These are phyloP conservation scores for Anabas testudineus DNA, from an alignment of 2,797 vertebrate species.

Conservation along the genomic window DNA sequence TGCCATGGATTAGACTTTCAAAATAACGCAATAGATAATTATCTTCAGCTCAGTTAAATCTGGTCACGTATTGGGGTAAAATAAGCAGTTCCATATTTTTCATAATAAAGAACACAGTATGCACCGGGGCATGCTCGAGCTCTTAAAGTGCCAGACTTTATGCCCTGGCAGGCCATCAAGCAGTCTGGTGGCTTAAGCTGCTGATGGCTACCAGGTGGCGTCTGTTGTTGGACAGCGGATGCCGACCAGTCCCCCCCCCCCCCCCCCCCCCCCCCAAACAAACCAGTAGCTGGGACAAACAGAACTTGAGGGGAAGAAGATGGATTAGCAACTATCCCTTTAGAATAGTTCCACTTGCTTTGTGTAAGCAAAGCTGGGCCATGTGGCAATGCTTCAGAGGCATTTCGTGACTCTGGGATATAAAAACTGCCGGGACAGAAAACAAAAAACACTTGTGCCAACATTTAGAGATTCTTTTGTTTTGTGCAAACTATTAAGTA, in stretches of 20 bases:
- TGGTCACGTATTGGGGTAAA: constrained; percentile 55
- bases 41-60: constrained; percentile 31
- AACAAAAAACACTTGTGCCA: constrained; percentile 47
- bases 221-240: constrained; percentile 49
- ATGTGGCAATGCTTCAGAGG: constrained; percentile 60
- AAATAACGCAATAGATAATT: constrained; percentile 17
- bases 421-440: constrained; percentile 36
- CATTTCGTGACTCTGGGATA: constrained; percentile 63
- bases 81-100: constrained; percentile 66
- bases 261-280: constrained; percentile 45
- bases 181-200: constrained; percentile 58
- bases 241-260: constrained; percentile 52
- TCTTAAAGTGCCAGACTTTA: constrained; percentile 55
- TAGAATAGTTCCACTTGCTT: constrained; percentile 40
- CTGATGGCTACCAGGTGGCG: constrained; percentile 76
- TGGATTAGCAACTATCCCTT: constrained; percentile 51
- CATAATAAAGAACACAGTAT: constrained; percentile 65
- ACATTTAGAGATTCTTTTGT: constrained; percentile 11
- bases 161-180: constrained; percentile 63
- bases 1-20: constrained; percentile 34
- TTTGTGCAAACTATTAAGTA: constrained; percentile 2
- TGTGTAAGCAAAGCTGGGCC: constrained; percentile 42
- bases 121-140: constrained; percentile 43
- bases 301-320: constrained; percentile 41
- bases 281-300: constrained; percentile 69